A percentile compares a stretch with the other conserved stretches of the same genome.
Evolutionary conservation across 2,888 invertebrate genomes (phyloP).

Genomic region (Globia sparganii): DNA sequence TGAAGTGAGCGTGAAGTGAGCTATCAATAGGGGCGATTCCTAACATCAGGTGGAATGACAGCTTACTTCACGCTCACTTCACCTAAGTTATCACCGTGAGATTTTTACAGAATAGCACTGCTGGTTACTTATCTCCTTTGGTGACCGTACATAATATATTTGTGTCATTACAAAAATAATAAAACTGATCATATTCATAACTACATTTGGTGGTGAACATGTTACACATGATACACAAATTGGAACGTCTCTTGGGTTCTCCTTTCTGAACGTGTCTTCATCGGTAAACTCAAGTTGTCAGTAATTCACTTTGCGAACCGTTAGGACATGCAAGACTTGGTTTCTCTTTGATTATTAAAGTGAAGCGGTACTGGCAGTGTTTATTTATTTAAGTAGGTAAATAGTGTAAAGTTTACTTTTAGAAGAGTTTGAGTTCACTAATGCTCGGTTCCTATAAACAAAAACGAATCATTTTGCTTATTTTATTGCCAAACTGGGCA

Average conservation of each 20-base stretch:
- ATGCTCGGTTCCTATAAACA: too few species aligned
- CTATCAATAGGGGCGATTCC: too few species aligned
- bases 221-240: background rate
- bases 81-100: too few species aligned
- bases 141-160: background rate
- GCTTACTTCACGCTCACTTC: too few species aligned
- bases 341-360: slow-evolving; percentile 21
- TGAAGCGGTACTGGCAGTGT: background rate
- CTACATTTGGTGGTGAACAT: background rate
- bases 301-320: slow-evolving; percentile 45
- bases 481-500: too few species aligned
- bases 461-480: too few species aligned
- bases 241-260: background rate
- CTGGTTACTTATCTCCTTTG: too few species aligned
- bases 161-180: background rate
- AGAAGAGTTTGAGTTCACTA: background rate
- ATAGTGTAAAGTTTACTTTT: background rate
- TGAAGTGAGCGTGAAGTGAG: too few species aligned
- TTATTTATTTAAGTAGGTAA: background rate
- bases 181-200: background rate
- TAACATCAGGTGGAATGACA: too few species aligned
- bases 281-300: slow-evolving; percentile 12
- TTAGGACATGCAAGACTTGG: background rate
- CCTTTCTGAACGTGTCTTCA: slow-evolving; percentile 3
- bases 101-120: too few species aligned